A percentile compares a stretch with the other conserved stretches of the same genome.
Evolutionary conservation across 2,113 vertebrate species (phyloP).

Genomic region (Mungos mungo): DNA sequence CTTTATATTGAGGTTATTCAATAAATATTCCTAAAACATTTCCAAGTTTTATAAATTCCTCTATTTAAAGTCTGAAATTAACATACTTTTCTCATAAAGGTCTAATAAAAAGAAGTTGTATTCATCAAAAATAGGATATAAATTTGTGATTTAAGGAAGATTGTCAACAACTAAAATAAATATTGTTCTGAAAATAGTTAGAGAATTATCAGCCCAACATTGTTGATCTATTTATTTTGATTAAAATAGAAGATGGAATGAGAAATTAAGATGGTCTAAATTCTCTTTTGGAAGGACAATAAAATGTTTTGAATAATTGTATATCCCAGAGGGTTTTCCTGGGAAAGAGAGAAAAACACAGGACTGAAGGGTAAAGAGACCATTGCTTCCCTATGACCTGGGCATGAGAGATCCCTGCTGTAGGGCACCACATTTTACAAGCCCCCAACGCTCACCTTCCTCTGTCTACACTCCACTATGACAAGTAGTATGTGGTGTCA

Average conservation of each 20-base stretch:
- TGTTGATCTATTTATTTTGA: neutral
- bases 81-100: neutral
- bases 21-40: slow-evolving; percentile 16
- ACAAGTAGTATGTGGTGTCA: neutral
- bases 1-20: neutral
- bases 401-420: neutral
- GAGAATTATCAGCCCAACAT: neutral
- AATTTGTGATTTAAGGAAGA: slow-evolving; percentile 15
- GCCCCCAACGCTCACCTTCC: fast-evolving
- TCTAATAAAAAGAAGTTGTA: slow-evolving; percentile 17
- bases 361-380: neutral
- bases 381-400: neutral
- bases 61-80: slow-evolving; percentile 6
- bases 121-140: neutral
- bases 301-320: neutral
- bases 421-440: neutral
- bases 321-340: neutral
- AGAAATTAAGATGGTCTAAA: neutral
- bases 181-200: neutral
- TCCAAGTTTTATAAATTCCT: neutral
- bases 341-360: neutral
- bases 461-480: neutral
- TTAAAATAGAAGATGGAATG: neutral
- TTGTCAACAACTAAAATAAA: slow-evolving; percentile 20
- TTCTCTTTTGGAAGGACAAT: neutral